Conservation (phyloP, 2,797 vertebrate species). For the Pteronotus mesoamericanus region DNA sequence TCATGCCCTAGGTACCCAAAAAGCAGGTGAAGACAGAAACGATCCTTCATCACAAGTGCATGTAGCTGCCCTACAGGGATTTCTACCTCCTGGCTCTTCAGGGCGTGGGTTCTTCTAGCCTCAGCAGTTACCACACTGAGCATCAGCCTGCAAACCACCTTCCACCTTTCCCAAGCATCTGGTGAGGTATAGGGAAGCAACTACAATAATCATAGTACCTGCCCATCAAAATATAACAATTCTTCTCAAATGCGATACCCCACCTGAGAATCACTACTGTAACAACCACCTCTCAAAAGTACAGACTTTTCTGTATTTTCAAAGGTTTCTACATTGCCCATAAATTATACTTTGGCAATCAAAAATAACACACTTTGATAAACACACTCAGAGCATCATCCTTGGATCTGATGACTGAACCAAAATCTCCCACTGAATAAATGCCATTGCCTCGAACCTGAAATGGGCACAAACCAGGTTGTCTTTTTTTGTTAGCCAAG, state of each 20-base stretch:
- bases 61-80: background rate
- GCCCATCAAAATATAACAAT: background rate
- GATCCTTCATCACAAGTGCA: background rate
- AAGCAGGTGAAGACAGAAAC: background rate
- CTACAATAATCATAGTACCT: background rate
- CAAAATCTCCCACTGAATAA: background rate
- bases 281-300: background rate
- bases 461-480: background rate
- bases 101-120: background rate
- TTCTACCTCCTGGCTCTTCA: background rate
- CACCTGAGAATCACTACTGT: background rate
- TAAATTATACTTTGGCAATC: background rate
- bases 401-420: background rate
- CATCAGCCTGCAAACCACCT: background rate
- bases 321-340: background rate
- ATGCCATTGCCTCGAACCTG: background rate
- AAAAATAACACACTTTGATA: background rate
- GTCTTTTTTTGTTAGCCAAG: background rate
- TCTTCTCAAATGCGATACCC: background rate
- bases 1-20: background rate
- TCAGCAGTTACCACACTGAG: background rate
- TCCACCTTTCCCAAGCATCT: background rate
- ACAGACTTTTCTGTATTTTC: background rate
- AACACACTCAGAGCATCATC: background rate
- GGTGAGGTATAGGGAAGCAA: background rate